phyloP scores from a whole-genome alignment of 2,888 invertebrate genomes.

The Ennomos fuscantarius region DNA sequence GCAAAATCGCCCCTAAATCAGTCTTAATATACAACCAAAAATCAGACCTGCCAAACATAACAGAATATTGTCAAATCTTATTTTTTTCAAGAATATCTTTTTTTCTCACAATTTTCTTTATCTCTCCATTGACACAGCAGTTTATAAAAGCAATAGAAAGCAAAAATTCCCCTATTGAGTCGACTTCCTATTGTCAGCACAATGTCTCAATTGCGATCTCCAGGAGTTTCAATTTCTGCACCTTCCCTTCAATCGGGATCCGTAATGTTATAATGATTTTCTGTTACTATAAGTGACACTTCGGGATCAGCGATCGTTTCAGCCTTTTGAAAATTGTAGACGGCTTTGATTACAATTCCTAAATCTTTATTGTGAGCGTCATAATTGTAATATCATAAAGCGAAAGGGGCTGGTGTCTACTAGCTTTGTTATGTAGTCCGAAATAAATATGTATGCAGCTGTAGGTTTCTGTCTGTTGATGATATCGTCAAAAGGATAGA shows the following conservation, averaged over 20 bases:
- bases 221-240: slow-evolving; percentile 19
- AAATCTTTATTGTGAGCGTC: not conserved
- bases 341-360: slow-evolving; percentile 6
- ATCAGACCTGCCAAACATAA: too few relatives aligned
- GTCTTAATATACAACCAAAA: too few relatives aligned
- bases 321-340: slow-evolving; percentile 8
- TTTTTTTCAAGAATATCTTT: slow-evolving; percentile 15
- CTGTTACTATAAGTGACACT: slow-evolving; percentile 21
- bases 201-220: slow-evolving; percentile 25
- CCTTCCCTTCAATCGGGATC: slow-evolving; percentile 15
- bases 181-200: slow-evolving; percentile 27
- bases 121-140: slow-evolving; percentile 26
- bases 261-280: slow-evolving; percentile 21
- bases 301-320: slow-evolving; percentile 16
- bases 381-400: slow-evolving; percentile 2
- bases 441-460: too few relatives aligned
- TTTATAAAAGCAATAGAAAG: slow-evolving; percentile 28
- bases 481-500: too few relatives aligned
- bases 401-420: not conserved
- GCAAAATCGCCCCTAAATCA: too few relatives aligned
- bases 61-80: slow-evolving; percentile 6
- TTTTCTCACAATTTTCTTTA: slow-evolving; percentile 21
- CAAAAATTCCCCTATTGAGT: slow-evolving; percentile 29
- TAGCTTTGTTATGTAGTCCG: too few relatives aligned
- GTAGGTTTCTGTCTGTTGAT: too few relatives aligned